phyloP scores from a whole-genome alignment of 2,797 vertebrate genomes.

The Steatocranus sp. region DNA sequence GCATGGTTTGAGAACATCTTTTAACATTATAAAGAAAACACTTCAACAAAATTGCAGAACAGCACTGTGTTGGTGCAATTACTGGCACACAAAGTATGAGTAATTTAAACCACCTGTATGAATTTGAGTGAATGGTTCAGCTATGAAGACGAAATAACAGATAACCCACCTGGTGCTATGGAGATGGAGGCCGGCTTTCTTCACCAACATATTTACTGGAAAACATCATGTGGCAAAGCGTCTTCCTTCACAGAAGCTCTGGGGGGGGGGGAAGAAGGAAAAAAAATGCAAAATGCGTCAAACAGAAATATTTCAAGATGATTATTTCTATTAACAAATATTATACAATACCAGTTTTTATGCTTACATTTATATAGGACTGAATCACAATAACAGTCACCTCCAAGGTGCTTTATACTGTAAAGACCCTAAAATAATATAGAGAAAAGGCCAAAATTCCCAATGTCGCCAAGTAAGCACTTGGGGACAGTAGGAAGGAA shows the following conservation, averaged over 20 bases:
- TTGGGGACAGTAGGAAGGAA: background rate
- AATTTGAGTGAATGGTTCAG: background rate
- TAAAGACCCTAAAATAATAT: background rate
- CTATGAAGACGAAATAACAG: background rate
- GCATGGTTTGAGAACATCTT: background rate
- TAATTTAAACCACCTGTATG: background rate
- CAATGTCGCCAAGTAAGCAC: fast-evolving
- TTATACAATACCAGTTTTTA: background rate
- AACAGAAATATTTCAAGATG: background rate
- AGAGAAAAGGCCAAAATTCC: background rate
- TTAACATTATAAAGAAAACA: background rate
- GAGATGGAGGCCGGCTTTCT: background rate
- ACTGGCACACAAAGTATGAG: background rate
- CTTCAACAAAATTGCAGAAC: background rate
- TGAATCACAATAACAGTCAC: background rate
- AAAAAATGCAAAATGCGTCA: fast-evolving
- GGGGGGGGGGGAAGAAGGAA: fast-evolving
- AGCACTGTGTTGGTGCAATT: background rate
- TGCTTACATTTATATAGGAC: background rate
- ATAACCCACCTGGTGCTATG: slow-evolving; percentile 24
- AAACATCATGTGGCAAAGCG: background rate
- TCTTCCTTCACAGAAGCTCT: background rate
- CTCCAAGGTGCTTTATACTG: background rate
- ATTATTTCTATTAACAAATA: background rate
- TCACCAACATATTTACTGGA: background rate